phyloP scores from a whole-genome alignment of 2,888 invertebrate genomes.

The Cotesia congregata region DNA sequence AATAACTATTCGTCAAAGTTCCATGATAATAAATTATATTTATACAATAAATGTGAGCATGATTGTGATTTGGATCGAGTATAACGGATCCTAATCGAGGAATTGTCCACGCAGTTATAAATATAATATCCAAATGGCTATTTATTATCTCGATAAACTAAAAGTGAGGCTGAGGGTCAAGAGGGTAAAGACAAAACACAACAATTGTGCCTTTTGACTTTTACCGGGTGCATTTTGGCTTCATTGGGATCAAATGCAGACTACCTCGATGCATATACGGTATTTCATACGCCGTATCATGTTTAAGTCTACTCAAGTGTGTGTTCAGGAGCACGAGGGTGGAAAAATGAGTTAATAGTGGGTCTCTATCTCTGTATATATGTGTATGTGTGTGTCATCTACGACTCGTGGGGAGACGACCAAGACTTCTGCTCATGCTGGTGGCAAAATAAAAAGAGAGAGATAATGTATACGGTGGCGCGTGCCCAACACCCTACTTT shows the following conservation, averaged over 20 bases:
- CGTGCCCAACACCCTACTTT: constrained; percentile 64
- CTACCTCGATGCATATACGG: background rate
- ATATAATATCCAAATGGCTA: background rate
- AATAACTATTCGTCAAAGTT: constrained; percentile 15
- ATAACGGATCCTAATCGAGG: constrained; percentile 1
- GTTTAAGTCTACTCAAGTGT: background rate
- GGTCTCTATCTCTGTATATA: background rate
- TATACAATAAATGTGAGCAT: background rate
- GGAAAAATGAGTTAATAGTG: background rate
- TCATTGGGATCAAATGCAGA: background rate
- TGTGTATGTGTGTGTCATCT: background rate
- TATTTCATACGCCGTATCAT: background rate
- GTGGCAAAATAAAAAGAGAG: constrained; percentile 44
- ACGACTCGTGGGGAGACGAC: constrained; percentile 37
- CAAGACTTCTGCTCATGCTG: background rate
- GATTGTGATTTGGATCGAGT: background rate
- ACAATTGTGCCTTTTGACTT: background rate
- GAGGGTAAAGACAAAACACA: constrained; percentile 17
- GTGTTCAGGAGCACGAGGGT: background rate
- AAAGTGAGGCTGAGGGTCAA: background rate
- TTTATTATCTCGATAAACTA: background rate
- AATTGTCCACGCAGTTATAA: background rate
- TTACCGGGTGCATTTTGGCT: background rate
- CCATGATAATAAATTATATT: background rate
- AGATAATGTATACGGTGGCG: constrained; percentile 55